Evolutionary conservation across 2,113 vertebrate species (phyloP).

Genomic region (Chloropsis hardwickii): DNA sequence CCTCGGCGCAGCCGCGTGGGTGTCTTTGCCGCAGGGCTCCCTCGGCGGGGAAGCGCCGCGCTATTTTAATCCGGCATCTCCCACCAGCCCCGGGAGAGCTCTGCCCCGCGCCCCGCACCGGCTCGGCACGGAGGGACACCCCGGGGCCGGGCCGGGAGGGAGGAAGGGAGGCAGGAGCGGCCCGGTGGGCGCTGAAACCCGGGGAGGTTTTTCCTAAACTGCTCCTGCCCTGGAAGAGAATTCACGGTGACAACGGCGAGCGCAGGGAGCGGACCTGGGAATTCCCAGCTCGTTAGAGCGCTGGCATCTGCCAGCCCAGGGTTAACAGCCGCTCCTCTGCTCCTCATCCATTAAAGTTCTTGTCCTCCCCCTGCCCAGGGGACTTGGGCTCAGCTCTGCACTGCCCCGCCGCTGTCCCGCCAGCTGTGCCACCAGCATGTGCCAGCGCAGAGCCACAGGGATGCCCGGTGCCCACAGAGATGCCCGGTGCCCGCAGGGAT

Average conservation of each 20-base stretch:
- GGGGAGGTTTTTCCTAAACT: neutral
- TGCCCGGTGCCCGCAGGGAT: neutral
- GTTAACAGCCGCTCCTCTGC: neutral
- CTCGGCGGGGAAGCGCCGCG: neutral
- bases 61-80: conserved; percentile 29
- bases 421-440: accelerated
- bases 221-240: neutral
- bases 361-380: neutral
- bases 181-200: neutral
- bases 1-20: neutral
- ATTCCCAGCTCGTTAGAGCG: neutral
- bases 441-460: accelerated
- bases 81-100: neutral
- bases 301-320: neutral
- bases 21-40: conserved; percentile 5
- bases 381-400: neutral
- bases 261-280: neutral
- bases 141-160: neutral
- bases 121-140: neutral
- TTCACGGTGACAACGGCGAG: neutral
- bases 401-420: neutral
- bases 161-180: neutral
- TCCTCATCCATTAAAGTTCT: neutral
- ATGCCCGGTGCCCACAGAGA: neutral
- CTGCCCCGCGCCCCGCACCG: neutral